Conservation (phyloP, 2,888 invertebrate species). For the Drosophila anomalipes region DNA sequence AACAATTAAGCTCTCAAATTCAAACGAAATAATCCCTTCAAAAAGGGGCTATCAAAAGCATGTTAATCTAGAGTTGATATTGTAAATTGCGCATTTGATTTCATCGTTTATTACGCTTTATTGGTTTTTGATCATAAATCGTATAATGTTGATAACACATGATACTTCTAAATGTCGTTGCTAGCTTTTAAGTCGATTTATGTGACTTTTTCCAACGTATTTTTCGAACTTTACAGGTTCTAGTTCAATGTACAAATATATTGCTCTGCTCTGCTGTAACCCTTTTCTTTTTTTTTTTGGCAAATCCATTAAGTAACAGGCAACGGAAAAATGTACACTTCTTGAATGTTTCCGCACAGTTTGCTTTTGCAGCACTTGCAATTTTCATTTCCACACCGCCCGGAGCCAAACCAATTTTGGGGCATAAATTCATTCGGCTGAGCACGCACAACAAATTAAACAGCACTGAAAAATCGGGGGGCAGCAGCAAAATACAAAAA, state of each 20-base stretch:
- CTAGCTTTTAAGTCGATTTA: constrained; percentile 12
- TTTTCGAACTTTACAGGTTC: not conserved
- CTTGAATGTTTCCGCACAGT: constrained; percentile 79
- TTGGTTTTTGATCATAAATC: constrained; percentile 24
- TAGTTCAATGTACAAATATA: not conserved
- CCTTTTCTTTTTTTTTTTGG: constrained; percentile 12
- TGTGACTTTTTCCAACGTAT: not conserved
- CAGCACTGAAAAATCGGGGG: constrained; percentile 39
- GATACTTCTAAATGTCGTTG: constrained; percentile 1
- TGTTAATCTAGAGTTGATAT: not conserved
- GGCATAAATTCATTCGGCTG: constrained; percentile 68
- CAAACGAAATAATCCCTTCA: not conserved
- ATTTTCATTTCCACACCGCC: constrained; percentile 50
- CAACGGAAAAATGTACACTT: constrained; percentile 58
- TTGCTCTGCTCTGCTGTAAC: constrained; percentile 5
- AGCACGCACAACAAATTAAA: constrained; percentile 67
- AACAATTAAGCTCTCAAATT: not conserved
- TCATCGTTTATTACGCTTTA: constrained; percentile 1
- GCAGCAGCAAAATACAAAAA: constrained; percentile 7
- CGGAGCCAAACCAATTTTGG: constrained; percentile 52
- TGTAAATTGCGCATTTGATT: constrained; percentile 16
- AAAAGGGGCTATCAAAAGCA: not conserved
- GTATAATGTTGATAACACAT: constrained; percentile 26
- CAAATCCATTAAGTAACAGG: constrained; percentile 50
- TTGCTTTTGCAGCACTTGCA: constrained; percentile 77